Conservation (phyloP, 2,888 invertebrate species). For the Pelosia muscerda region DNA sequence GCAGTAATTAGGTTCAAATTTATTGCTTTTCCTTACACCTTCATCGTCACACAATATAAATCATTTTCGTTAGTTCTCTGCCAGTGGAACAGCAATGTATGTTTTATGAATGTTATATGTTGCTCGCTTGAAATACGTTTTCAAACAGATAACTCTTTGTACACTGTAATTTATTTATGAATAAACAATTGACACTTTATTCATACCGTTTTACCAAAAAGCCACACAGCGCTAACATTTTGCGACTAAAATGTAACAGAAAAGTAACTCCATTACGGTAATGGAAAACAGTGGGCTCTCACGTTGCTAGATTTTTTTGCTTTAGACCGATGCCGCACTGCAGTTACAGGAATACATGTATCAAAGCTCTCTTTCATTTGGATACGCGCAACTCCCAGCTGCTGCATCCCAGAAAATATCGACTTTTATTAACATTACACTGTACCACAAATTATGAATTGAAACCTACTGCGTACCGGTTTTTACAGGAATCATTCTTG, state of each 20-base stretch:
- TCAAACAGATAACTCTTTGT: constrained; percentile 37
- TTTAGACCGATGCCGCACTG: constrained; percentile 77
- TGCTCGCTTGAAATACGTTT: constrained; percentile 45
- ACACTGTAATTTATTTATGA: constrained; percentile 43
- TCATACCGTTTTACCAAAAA: constrained; percentile 47
- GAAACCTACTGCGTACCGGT: constrained; percentile 47
- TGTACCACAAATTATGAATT: constrained; percentile 68
- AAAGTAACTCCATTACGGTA: constrained; percentile 81
- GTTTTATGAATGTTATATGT: constrained; percentile 58
- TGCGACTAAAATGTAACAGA: constrained; percentile 72
- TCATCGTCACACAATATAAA: constrained; percentile 64
- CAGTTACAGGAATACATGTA: constrained; percentile 81
- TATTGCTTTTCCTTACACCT: constrained; percentile 73
- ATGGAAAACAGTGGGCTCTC: constrained; percentile 81
- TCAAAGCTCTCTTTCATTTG: constrained; percentile 81
- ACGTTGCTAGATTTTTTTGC: constrained; percentile 70
- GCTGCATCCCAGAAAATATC: constrained; percentile 69
- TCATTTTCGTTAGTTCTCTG: constrained; percentile 65
- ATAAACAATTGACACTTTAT: constrained; percentile 47
- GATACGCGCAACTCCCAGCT: constrained; percentile 64
- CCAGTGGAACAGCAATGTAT: constrained; percentile 52
- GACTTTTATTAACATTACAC: constrained; percentile 74
- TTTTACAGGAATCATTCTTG: constrained; percentile 55
- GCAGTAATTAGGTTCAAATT: constrained; percentile 80
- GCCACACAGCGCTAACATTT: constrained; percentile 55